Evolutionary conservation across 1,140 invertebrate genomes (phyloP).

Genomic region (Helicoverpa zea): DNA sequence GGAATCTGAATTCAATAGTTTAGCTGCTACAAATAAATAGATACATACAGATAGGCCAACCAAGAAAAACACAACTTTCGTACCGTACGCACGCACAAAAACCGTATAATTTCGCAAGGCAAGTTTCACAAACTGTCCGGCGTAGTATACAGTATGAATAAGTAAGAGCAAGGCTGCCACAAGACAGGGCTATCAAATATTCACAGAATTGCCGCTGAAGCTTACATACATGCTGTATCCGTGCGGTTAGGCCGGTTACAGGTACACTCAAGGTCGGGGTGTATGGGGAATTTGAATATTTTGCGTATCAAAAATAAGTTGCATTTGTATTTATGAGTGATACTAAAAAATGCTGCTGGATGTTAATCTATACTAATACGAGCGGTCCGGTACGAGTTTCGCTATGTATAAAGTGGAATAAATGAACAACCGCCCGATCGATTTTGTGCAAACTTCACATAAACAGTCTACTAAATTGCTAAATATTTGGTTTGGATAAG

Average conservation of each 20-base stretch:
- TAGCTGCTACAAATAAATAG: no score
- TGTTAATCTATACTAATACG: no score
- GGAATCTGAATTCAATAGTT: no score
- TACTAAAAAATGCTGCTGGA: background rate
- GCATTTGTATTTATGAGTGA: background rate
- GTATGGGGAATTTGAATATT: background rate
- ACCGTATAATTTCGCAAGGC: background rate
- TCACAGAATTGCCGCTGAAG: slow-evolving; percentile 21
- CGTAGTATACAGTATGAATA: slow-evolving; percentile 13
- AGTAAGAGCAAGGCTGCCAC: slow-evolving; percentile 15
- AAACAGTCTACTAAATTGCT: no score
- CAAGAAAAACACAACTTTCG: background rate
- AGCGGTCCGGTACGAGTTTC: no score
- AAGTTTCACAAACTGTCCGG: slow-evolving; percentile 4
- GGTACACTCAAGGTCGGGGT: slow-evolving; percentile 14
- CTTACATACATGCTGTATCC: slow-evolving; percentile 13
- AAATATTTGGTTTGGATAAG: no score
- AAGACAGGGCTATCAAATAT: slow-evolving; percentile 29
- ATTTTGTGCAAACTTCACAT: no score
- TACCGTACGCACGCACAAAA: background rate
- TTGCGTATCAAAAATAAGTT: no score
- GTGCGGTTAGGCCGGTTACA: slow-evolving; percentile 13
- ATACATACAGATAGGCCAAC: background rate
- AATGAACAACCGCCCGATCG: no score
- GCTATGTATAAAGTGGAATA: no score